Evolutionary conservation across 1,140 invertebrate species (phyloP), one percentile per base, ranked within the genome.

Genomic region (Platorchestia sp.): DNA sequence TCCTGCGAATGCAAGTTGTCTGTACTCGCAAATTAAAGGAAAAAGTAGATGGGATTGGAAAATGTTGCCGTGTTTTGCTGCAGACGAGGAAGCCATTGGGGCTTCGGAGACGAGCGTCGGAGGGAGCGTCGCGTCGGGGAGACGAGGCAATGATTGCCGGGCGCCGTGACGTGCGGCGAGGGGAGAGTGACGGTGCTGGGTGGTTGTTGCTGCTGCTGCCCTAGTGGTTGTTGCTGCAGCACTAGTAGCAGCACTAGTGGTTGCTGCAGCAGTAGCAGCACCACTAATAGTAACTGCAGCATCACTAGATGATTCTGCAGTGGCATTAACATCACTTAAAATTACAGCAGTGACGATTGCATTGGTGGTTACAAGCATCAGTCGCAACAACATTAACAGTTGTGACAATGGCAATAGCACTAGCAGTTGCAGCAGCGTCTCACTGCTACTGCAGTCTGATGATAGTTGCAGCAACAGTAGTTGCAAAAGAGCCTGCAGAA

Each of bases 121-220:
- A 75, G 59, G 59, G 59, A 75, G 59, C 59, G 59, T 75, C 59
- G 27, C 59, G 59, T 75, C 59, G 1, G 59, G 59, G 87, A 89
- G 87, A 89, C 87, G 87, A 89, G 87, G 87, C 87, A 89, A 89
- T 89, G 42, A 89, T 44, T 89, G 87, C 87, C 27, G 41, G 14
- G 86, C 27, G 36, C n/a, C 41, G 59, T 89, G 87, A 89, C 87
- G 43, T 89, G 87, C 59, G 27, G 59, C 59, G 59, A 75, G 59
- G 59, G 59, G 59, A n/a, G n/a, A n/a, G n/a, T n/a, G n/a, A n/a
- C n/a, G n/a, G n/a, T n/a, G n/a, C n/a, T n/a, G n/a, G n/a, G n/a
- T n/a, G n/a, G 19, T 36, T 75, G 27, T 75, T 19, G 59, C 59
- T 75, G 59, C 59, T 10, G 59, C 27, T 27, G 59, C 59, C 36